These are phyloP conservation scores for Kryphioiulus occultus DNA, from an alignment of 2,888 invertebrate species.

Conservation along the genomic window DNA sequence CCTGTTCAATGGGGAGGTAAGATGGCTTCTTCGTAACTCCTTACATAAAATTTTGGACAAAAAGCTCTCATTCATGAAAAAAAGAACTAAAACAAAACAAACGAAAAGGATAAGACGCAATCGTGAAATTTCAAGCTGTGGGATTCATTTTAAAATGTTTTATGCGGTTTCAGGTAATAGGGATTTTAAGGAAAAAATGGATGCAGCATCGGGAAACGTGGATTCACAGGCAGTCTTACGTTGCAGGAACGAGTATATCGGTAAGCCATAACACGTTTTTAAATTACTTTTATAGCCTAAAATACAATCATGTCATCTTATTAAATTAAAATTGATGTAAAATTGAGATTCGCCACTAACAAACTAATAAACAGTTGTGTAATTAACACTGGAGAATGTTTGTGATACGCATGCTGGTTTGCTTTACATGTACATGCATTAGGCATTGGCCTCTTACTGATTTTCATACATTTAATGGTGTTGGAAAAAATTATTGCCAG, in stretches of 20 bases:
- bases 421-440: too few relatives aligned
- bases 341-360: background rate
- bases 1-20: conserved; percentile 93
- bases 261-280: background rate
- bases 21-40: background rate
- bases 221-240: conserved; percentile 36
- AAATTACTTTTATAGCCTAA: background rate
- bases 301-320: background rate
- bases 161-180: conserved; percentile 32
- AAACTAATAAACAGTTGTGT: too few relatives aligned
- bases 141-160: too few relatives aligned
- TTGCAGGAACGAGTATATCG: conserved; percentile 49
- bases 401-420: too few relatives aligned
- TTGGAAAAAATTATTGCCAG: too few relatives aligned
- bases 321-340: background rate
- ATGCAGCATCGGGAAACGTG: conserved; percentile 48
- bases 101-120: background rate
- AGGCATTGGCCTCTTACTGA: too few relatives aligned
- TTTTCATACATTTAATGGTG: too few relatives aligned
- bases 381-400: too few relatives aligned
- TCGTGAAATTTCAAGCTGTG: too few relatives aligned
- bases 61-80: too few relatives aligned
- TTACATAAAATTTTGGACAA: too few relatives aligned
- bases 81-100: background rate
- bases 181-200: conserved; percentile 43